These are phyloP conservation scores for Neotoma lepida DNA, from an alignment of 2,113 vertebrate species.

Conservation along the genomic window DNA sequence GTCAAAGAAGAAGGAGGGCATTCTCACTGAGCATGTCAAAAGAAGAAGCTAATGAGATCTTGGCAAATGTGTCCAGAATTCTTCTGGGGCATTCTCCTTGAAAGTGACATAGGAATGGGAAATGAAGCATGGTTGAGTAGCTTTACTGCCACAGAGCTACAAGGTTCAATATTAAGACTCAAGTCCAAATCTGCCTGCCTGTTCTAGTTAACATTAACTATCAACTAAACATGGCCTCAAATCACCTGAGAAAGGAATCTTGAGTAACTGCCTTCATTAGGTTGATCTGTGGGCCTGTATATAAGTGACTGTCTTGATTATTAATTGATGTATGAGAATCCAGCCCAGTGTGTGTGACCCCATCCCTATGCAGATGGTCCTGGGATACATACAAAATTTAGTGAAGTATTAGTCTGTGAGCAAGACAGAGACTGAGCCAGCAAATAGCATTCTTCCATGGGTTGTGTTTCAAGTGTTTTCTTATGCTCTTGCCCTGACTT, in stretches of 20 bases:
- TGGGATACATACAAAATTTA: too few species aligned
- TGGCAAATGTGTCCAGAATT: neutral
- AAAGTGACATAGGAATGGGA: neutral
- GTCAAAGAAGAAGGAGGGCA: neutral
- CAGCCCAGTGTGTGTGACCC: neutral
- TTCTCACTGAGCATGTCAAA: neutral
- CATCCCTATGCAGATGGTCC: neutral
- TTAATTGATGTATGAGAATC: neutral
- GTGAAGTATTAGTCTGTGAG: too few species aligned
- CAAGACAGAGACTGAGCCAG: neutral
- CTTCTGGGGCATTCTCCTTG: neutral
- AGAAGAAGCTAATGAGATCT: neutral
- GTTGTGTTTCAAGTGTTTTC: neutral
- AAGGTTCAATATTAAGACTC: slow-evolving; percentile 5
- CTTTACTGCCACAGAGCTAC: neutral
- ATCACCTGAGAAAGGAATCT: neutral
- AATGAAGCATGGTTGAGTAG: neutral
- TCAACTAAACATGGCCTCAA: neutral
- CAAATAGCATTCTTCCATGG: neutral
- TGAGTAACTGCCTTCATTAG: neutral
- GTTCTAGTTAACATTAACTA: neutral
- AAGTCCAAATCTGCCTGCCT: neutral
- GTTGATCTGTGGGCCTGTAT: neutral
- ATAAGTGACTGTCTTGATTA: neutral
- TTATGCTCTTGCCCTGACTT: neutral